Evolutionary conservation across 2,797 vertebrate genomes (phyloP).

Genomic region (Petrocephalus schoutedeni): DNA sequence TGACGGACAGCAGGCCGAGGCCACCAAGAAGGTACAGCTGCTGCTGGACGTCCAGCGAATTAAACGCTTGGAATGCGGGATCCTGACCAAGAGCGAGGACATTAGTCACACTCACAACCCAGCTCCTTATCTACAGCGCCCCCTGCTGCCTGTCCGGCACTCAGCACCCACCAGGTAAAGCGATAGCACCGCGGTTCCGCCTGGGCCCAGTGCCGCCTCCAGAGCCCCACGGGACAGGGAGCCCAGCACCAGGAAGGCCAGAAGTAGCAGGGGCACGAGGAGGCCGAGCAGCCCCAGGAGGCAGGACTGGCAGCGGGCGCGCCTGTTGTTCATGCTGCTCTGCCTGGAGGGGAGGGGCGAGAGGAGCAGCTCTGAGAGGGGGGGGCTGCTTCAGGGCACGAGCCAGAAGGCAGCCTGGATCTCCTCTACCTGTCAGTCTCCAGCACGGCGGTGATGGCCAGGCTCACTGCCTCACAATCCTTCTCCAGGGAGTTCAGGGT

Average conservation of each 20-base stretch:
- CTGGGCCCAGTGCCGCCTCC: conserved; percentile 52
- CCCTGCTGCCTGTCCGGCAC: background rate
- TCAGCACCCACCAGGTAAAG: conserved; percentile 62
- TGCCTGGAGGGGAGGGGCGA: conserved; percentile 46
- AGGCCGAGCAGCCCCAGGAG: conserved; percentile 67
- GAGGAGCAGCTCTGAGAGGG: background rate
- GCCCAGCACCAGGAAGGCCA: conserved; percentile 61
- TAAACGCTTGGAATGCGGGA: conserved; percentile 54
- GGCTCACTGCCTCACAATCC: conserved; percentile 70
- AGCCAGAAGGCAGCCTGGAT: background rate
- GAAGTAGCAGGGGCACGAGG: conserved; percentile 63
- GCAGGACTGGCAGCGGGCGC: conserved; percentile 64
- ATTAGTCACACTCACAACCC: background rate
- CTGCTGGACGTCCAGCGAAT: conserved; percentile 57
- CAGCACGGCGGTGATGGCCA: conserved; percentile 49
- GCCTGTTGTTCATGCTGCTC: conserved; percentile 54
- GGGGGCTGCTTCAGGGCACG: background rate
- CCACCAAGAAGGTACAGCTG: conserved; percentile 59
- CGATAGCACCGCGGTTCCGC: conserved; percentile 56
- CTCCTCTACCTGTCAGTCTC: background rate
- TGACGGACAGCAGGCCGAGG: conserved; percentile 62
- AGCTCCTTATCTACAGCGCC: background rate
- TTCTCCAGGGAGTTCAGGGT: conserved; percentile 75
- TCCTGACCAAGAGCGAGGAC: conserved; percentile 42
- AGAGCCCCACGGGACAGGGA: conserved; percentile 58